phyloP scores from a whole-genome alignment of 2,888 invertebrate genomes.

The Agonopterix arenella region DNA sequence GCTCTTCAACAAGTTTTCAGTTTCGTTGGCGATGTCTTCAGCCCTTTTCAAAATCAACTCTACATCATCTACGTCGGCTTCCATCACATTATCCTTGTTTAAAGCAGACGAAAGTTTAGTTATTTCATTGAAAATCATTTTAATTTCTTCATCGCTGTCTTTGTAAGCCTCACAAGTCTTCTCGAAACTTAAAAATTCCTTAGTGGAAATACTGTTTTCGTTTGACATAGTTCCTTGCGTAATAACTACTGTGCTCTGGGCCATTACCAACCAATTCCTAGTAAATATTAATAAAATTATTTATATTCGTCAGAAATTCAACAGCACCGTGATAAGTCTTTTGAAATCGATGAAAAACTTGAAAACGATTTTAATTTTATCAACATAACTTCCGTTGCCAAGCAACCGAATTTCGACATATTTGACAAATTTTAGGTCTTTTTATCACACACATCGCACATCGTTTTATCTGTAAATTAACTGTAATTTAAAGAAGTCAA shows the following conservation, averaged over 20 bases:
- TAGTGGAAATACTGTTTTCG: constrained; percentile 58
- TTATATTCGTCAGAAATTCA: not conserved
- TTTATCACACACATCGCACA: too few relatives aligned
- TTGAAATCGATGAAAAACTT: not conserved
- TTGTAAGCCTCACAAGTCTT: constrained; percentile 58
- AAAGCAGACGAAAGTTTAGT: constrained; percentile 68
- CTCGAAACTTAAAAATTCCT: constrained; percentile 61
- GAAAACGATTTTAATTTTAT: constrained; percentile 5
- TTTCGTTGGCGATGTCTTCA: constrained; percentile 58
- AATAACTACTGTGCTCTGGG: constrained; percentile 27
- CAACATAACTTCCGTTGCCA: constrained; percentile 25
- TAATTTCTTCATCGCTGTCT: constrained; percentile 78
- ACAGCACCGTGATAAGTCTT: not conserved
- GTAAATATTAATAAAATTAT: not conserved
- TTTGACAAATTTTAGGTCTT: constrained; percentile 7
- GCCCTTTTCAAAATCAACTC: constrained; percentile 64
- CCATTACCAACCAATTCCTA: constrained; percentile 27
- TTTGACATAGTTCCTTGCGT: constrained; percentile 42
- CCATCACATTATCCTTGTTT: constrained; percentile 36
- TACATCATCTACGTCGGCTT: constrained; percentile 57
- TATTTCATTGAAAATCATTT: constrained; percentile 82
- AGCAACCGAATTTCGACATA: constrained; percentile 21
- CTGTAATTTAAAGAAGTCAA: too few relatives aligned
- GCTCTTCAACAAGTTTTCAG: constrained; percentile 52
- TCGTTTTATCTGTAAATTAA: too few relatives aligned